Evolutionary conservation across 2,888 invertebrate species (phyloP).

Genomic region (Cosmorhoe ocellata): DNA sequence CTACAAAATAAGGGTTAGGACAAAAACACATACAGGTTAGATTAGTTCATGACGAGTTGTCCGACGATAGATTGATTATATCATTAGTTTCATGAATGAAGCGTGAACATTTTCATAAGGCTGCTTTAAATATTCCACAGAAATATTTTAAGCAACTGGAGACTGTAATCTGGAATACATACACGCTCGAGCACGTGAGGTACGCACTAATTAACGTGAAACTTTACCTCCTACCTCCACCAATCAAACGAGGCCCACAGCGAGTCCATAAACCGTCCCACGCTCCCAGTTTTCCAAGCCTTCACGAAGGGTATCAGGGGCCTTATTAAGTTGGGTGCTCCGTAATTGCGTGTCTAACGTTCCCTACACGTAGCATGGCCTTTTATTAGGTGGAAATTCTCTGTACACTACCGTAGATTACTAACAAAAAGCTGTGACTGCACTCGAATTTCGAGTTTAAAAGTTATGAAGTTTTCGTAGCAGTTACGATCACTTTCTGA

Average conservation of each 20-base stretch:
- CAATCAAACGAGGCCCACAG: constrained; percentile 61
- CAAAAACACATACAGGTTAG: no score
- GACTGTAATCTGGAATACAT: constrained; percentile 62
- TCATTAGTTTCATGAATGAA: neutral
- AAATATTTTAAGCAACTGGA: constrained; percentile 46
- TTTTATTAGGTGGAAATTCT: constrained; percentile 82
- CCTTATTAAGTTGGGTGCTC: constrained; percentile 62
- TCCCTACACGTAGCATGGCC: constrained; percentile 77
- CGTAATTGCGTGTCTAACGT: constrained; percentile 79
- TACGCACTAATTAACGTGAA: constrained; percentile 81
- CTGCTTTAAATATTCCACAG: constrained; percentile 26
- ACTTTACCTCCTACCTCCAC: constrained; percentile 64
- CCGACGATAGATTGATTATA: no score
- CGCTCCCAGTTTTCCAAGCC: constrained; percentile 48
- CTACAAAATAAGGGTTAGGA: no score
- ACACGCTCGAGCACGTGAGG: constrained; percentile 69
- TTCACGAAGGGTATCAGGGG: constrained; percentile 51
- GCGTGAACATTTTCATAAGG: neutral
- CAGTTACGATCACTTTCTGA: constrained; percentile 33
- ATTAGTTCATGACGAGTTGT: no score
- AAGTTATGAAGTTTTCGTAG: constrained; percentile 58
- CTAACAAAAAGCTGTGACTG: constrained; percentile 9
- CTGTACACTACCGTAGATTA: constrained; percentile 61
- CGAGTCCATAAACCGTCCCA: constrained; percentile 57
- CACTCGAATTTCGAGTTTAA: constrained; percentile 47